Evolutionary conservation across 37 sponge, comb jelly and placozoan species (phyloP).

Genomic region (Aplysina aerophoba): DNA sequence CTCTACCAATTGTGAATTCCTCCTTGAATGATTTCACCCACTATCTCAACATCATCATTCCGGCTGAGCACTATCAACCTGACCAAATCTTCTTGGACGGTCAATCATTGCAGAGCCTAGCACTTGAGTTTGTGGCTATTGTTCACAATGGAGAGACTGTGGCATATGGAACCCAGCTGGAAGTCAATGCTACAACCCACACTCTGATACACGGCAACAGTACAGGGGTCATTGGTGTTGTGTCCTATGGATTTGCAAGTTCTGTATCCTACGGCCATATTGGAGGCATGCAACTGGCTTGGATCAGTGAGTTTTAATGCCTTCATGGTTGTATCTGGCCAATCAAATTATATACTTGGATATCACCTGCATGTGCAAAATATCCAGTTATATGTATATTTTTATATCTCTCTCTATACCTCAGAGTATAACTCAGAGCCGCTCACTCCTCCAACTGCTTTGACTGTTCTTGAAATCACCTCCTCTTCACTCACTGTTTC

Average conservation of each 20-base stretch:
- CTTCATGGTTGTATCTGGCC: too few species aligned
- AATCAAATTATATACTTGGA: too few species aligned
- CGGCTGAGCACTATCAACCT: background rate
- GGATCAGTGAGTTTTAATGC: too few species aligned
- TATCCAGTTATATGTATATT: too few species aligned
- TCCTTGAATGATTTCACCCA: background rate
- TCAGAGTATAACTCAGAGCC: too few species aligned
- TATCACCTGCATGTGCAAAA: too few species aligned
- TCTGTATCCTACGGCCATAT: background rate
- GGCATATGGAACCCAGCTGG: conserved; percentile 5
- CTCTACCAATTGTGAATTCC: background rate
- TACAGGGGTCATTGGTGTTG: background rate
- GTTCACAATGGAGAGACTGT: background rate
- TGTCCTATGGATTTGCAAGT: background rate
- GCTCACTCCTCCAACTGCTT: too few species aligned
- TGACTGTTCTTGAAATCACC: too few species aligned
- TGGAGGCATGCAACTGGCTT: background rate
- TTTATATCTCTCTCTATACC: too few species aligned
- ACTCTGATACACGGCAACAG: conserved; percentile 4
- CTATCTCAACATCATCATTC: conserved; percentile 17
- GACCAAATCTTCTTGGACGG: conserved; percentile 7
- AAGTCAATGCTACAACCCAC: background rate
- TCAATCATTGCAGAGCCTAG: background rate
- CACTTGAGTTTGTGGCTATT: background rate
- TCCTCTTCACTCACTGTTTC: too few species aligned